Evolutionary conservation across 2,113 vertebrate species (phyloP), one percentile per base, ranked within the genome.

Genomic region (Atractosteus spatula): DNA sequence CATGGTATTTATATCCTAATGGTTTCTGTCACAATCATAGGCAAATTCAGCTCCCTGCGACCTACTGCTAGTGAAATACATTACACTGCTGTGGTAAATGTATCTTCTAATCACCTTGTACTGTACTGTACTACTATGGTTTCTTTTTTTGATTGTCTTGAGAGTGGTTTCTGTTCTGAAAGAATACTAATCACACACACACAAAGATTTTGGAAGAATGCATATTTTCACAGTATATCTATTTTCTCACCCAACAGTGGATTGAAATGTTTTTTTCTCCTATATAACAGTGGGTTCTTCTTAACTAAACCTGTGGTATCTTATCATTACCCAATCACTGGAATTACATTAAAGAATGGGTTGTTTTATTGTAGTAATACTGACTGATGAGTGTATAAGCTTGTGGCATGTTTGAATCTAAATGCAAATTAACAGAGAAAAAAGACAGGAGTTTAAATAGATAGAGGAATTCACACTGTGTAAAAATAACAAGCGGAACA

Each of bases 371-470:
- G 66, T 65, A 47, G 11, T 47, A 17, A 41, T 41, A 41, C 56
- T 51, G 68, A 73, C 42, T 41, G 65, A 71, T 63, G 72, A 64
- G 12, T 42, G 55, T 73, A 68, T 71, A 44, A 74, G 13, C 61
- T 43, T 68, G 59, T 63, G 47, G 67, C 61, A 65, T 75, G 78
- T 70, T 65, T 75, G 74, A 80, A 78, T 84, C 62, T 77, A 82
- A 83, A 83, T 83, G 65, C 72, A 75, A 85, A 85, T 80, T 66
- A 56, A 71, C 72, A 64, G 62, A 80, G 65, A 62, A 68, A 69
- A 59, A 81, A 16, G 4, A 67, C 72, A 75, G 66, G 68, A 64
- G 2, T 14, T n/a, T 55, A 77, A 78, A 77, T 72, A 79, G 79
- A 77, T 68, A 69, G 62, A 78, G 7, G 71, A 17, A 55, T 10